These are phyloP conservation scores for Lacanobia oleracea DNA, from an alignment of 2,888 invertebrate genomes.

Conservation along the genomic window DNA sequence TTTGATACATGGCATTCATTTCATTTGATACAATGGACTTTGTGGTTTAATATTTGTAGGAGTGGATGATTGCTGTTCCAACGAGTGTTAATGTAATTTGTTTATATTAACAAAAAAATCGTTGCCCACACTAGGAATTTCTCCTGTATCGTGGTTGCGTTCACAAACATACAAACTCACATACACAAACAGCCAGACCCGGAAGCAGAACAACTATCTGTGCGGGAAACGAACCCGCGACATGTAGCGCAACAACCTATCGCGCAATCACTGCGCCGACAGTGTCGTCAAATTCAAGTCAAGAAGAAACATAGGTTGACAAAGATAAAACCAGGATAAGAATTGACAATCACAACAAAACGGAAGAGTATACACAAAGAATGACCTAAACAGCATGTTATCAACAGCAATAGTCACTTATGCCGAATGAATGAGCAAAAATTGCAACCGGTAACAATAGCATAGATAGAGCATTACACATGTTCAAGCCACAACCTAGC, in stretches of 20 bases:
- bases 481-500: background rate
- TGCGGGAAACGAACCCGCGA: no score
- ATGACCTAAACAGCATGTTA: background rate
- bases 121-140: no score
- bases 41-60: background rate
- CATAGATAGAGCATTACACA: background rate
- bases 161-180: no score
- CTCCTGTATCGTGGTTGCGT: no score
- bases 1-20: conserved; percentile 9
- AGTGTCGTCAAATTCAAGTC: background rate
- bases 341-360: background rate
- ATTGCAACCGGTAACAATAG: background rate
- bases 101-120: no score
- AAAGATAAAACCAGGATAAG: background rate
- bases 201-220: no score
- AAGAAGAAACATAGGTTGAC: background rate
- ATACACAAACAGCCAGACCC: no score
- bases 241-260: no score
- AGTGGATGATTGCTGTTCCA: background rate
- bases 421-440: background rate
- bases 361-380: background rate
- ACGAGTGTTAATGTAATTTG: background rate
- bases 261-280: no score
- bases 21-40: conserved; percentile 4
- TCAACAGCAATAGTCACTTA: background rate